Percentiles rank a stretch among this genome's conserved stretches.
Conservation (phyloP, 2,113 vertebrate genomes). For the Haemorhous mexicanus region DNA sequence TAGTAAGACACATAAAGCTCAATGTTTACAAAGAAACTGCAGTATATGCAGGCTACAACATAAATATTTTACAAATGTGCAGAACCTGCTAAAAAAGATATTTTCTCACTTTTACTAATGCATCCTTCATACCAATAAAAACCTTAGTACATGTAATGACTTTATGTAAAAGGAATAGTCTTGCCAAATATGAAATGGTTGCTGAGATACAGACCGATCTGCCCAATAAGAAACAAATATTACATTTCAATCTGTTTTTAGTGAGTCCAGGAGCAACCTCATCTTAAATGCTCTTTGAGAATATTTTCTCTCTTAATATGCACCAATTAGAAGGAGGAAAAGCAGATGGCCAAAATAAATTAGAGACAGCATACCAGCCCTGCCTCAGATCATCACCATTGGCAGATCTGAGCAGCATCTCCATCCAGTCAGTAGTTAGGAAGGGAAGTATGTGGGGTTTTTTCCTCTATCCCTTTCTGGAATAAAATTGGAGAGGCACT, state of each 20-base stretch:
- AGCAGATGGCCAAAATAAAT: slow-evolving; percentile 63
- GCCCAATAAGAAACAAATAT: not conserved
- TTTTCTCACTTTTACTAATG: slow-evolving; percentile 33
- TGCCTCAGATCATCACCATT: slow-evolving; percentile 10
- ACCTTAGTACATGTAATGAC: not conserved
- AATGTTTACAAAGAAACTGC: not conserved
- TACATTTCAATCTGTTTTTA: slow-evolving; percentile 26
- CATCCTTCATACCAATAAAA: not conserved
- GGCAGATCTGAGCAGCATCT: slow-evolving; percentile 1
- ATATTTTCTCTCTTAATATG: not conserved
- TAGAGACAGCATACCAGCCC: not conserved
- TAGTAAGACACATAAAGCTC: not conserved
- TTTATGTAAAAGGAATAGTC: not conserved
- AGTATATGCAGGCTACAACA: not conserved
- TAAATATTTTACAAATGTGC: slow-evolving; percentile 10
- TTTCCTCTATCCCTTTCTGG: not conserved
- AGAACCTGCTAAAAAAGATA: not conserved
- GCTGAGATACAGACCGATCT: slow-evolving; percentile 10
- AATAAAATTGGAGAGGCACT: not conserved
- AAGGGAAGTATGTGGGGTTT: not conserved
- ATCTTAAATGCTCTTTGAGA: not conserved
- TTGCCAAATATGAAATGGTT: not conserved
- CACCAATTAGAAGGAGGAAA: slow-evolving; percentile 44
- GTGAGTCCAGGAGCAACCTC: not conserved
- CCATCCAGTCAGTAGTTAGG: not conserved